These are phyloP conservation scores for Eilema caniola DNA, from an alignment of 2,888 invertebrate genomes.

Conservation along the genomic window DNA sequence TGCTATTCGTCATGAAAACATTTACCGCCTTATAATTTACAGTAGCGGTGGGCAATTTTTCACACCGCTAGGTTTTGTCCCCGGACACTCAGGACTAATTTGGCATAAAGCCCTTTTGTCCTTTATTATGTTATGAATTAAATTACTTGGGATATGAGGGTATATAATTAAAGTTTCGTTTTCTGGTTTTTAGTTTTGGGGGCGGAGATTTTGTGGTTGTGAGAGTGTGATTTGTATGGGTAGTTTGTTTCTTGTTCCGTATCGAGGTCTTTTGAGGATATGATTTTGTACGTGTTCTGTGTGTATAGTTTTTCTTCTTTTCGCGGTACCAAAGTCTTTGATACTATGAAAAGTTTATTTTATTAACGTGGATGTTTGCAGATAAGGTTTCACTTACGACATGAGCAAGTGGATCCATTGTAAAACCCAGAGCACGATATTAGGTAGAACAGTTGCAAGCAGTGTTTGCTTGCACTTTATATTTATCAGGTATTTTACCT, in stretches of 20 bases:
- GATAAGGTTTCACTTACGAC: too few relatives aligned
- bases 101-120: constrained; percentile 44
- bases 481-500: too few relatives aligned
- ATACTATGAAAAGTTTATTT: too few relatives aligned
- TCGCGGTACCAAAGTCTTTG: too few relatives aligned
- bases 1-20: constrained; percentile 22
- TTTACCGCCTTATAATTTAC: constrained; percentile 48
- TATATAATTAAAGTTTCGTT: constrained; percentile 27
- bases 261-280: not conserved
- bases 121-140: constrained; percentile 60
- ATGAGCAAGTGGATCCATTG: too few relatives aligned
- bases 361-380: too few relatives aligned
- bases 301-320: too few relatives aligned
- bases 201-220: constrained; percentile 7
- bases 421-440: too few relatives aligned
- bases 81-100: constrained; percentile 54
- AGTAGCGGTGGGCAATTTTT: constrained; percentile 48
- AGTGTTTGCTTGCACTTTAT: too few relatives aligned
- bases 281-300: too few relatives aligned
- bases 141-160: constrained; percentile 46
- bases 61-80: constrained; percentile 42
- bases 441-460: too few relatives aligned
- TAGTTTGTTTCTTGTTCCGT: not conserved
- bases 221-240: not conserved
- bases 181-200: constrained; percentile 8